phyloP scores from a whole-genome alignment of 2,888 invertebrate species.

The Myopa tessellatipennis region DNA sequence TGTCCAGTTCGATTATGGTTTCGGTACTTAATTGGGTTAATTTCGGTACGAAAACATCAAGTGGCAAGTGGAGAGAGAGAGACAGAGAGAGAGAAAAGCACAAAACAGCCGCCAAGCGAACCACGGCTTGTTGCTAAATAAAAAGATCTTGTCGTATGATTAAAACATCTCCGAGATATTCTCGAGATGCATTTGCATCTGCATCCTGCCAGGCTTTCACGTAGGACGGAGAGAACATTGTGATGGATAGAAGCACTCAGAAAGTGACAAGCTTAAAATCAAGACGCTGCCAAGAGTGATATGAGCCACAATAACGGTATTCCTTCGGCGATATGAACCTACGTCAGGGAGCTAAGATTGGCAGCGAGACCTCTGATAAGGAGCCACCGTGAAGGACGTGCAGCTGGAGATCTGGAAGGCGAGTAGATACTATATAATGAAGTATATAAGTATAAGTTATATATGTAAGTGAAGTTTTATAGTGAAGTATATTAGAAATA shows the following conservation, averaged over 20 bases:
- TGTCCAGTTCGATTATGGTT: constrained; percentile 34
- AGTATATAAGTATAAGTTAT: too few species aligned
- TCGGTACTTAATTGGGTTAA: constrained; percentile 36
- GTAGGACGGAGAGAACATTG: background rate
- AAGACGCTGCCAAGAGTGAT: background rate
- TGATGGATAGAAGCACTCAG: constrained; percentile 16
- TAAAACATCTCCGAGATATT: constrained; percentile 12
- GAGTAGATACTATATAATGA: too few species aligned
- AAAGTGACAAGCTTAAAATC: background rate
- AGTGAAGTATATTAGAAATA: too few species aligned
- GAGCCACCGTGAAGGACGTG: too few species aligned
- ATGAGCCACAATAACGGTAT: background rate
- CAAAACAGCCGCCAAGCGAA: background rate
- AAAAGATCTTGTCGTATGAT: constrained; percentile 21
- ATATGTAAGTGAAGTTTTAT: too few species aligned
- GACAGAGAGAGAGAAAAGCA: background rate
- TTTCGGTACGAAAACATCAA: constrained; percentile 17
- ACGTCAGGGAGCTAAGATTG: too few species aligned
- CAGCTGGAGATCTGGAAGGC: too few species aligned
- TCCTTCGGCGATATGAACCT: too few species aligned
- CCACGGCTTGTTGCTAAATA: background rate
- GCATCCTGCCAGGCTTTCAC: background rate
- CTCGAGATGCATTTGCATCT: background rate
- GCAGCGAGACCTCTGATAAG: too few species aligned
- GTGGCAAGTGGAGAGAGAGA: background rate